Evolutionary conservation across 2,888 invertebrate genomes (phyloP).

Genomic region (Monochamus alternatus): DNA sequence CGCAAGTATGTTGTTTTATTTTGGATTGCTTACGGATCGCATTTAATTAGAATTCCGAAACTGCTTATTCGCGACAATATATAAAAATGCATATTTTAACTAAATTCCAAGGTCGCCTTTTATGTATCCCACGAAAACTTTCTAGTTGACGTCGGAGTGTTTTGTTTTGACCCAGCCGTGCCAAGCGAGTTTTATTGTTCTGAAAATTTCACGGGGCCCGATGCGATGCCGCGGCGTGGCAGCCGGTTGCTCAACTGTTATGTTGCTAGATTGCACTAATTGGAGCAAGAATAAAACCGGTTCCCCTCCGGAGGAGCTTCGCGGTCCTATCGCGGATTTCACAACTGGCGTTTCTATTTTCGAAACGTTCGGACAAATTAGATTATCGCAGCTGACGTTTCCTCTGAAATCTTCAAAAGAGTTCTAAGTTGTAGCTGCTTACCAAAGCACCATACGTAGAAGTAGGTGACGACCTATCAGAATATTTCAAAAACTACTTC

Average conservation of each 20-base stretch:
- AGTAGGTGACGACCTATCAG: too few species aligned
- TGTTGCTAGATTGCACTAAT: conserved; percentile 5
- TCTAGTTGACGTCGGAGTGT: not conserved
- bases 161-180: conserved; percentile 5
- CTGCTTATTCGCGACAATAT: too few species aligned
- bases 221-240: not conserved
- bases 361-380: not conserved
- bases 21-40: too few species aligned
- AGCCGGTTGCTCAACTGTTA: not conserved
- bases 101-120: conserved; percentile 36
- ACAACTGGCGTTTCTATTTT: not conserved
- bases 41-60: too few species aligned
- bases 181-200: conserved; percentile 16
- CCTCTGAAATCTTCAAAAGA: too few species aligned
- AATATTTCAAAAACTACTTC: too few species aligned
- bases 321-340: not conserved
- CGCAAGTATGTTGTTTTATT: too few species aligned
- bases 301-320: not conserved
- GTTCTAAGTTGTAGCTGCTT: too few species aligned
- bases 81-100: conserved; percentile 41
- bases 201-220: conserved; percentile 6
- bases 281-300: not conserved
- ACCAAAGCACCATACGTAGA: too few species aligned
- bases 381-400: too few species aligned
- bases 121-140: conserved; percentile 30